Conservation (phyloP, 2,797 vertebrate species). For the Numenius phaeopus region DNA sequence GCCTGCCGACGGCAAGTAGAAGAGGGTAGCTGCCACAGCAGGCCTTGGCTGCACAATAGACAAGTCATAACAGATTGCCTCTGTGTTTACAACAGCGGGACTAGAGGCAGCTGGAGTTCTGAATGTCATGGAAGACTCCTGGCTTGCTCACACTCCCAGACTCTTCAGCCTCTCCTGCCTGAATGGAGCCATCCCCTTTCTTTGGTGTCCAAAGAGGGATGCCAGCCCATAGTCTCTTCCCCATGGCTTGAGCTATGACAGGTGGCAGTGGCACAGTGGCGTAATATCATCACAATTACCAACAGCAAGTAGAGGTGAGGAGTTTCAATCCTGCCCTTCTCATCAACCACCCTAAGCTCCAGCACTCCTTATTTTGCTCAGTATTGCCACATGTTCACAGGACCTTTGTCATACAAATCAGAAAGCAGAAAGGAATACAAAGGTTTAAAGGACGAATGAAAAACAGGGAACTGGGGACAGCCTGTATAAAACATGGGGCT, state of each 20-base stretch:
- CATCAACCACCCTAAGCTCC: neutral
- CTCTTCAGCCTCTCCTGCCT: neutral
- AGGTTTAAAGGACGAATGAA: neutral
- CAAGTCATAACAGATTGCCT: neutral
- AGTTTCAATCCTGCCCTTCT: neutral
- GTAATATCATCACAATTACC: neutral
- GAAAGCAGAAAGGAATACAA: neutral
- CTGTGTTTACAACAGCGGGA: neutral
- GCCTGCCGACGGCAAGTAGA: accelerated
- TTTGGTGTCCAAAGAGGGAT: neutral
- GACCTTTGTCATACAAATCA: neutral
- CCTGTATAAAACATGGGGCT: neutral
- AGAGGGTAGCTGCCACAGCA: accelerated
- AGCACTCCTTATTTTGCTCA: neutral
- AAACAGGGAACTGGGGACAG: neutral
- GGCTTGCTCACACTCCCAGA: neutral
- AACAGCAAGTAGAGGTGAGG: neutral
- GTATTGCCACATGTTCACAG: neutral
- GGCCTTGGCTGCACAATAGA: neutral
- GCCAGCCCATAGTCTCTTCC: neutral
- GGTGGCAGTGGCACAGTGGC: neutral
- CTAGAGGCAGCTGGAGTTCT: neutral
- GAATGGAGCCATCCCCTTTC: neutral
- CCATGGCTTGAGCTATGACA: neutral
- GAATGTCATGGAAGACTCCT: neutral